A percentile compares a stretch with the other conserved stretches of the same genome.
Conservation (phyloP, 2,797 vertebrate species). For the Anguilla obscura region DNA sequence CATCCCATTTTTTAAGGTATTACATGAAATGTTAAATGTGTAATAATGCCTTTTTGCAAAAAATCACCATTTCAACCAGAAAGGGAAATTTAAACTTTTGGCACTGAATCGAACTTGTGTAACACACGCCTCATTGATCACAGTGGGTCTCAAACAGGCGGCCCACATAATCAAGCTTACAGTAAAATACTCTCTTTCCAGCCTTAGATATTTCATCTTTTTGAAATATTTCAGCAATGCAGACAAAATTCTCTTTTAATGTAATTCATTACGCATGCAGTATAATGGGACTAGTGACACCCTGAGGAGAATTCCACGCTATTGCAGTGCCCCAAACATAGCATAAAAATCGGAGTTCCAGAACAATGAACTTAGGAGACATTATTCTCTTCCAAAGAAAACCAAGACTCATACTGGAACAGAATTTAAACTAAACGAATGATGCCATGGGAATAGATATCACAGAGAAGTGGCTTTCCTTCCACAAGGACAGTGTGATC, state of each 20-base stretch:
- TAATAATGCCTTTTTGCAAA: neutral
- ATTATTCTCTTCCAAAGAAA: neutral
- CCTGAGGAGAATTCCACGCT: neutral
- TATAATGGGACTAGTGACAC: conserved; percentile 1
- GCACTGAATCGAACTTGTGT: neutral
- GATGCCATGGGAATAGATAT: neutral
- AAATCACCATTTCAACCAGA: neutral
- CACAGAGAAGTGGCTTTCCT: neutral
- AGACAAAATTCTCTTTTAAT: neutral
- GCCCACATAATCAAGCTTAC: neutral
- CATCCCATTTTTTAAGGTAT: neutral
- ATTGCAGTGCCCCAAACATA: neutral
- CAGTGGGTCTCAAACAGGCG: neutral
- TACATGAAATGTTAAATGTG: neutral
- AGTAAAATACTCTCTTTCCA: neutral
- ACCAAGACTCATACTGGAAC: neutral
- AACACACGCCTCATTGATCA: neutral
- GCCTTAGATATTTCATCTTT: neutral
- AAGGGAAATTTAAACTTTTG: neutral
- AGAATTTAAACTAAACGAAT: neutral
- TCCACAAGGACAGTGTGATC: neutral
- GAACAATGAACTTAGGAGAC: neutral
- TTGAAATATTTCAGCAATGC: neutral
- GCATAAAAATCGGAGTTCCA: neutral
- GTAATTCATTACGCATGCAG: neutral